Evolutionary conservation across 2,888 invertebrate genomes (phyloP).

Genomic region (Sarcophaga variegata): DNA sequence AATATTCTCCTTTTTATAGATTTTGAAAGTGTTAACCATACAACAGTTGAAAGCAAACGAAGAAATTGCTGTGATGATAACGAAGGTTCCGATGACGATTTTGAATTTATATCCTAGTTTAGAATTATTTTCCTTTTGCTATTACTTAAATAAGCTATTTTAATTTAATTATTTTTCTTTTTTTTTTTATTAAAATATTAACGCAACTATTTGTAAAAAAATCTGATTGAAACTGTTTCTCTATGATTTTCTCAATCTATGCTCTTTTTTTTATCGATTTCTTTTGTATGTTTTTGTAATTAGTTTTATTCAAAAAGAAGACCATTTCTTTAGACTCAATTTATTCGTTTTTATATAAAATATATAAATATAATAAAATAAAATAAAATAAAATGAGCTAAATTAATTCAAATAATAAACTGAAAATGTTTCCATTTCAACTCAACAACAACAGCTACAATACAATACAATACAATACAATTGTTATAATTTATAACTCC

Average conservation of each 20-base stretch:
- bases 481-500: too few species aligned
- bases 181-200: conserved; percentile 43
- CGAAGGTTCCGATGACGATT: conserved; percentile 91
- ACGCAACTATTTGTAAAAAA: conserved; percentile 1
- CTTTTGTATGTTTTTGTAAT: conserved; percentile 26
- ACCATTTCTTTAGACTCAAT: conserved; percentile 40
- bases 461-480: too few species aligned
- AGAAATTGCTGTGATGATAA: conserved; percentile 82
- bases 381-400: conserved; percentile 42
- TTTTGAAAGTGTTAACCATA: conserved; percentile 75
- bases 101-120: conserved; percentile 89
- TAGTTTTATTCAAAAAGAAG: conserved; percentile 29
- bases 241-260: neutral
- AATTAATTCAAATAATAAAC: conserved; percentile 26
- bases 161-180: conserved; percentile 12
- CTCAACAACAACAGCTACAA: neutral
- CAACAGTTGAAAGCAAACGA: conserved; percentile 67
- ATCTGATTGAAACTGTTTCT: conserved; percentile 18
- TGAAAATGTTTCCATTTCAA: conserved; percentile 2
- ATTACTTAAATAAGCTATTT: conserved; percentile 37
- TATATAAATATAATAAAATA: conserved; percentile 10
- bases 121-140: conserved; percentile 37
- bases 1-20: conserved; percentile 68
- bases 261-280: neutral
- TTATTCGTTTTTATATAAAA: conserved; percentile 40